A percentile compares a stretch with the other conserved stretches of the same genome.
phyloP scores from a whole-genome alignment of 2,113 vertebrate species.

The Scartelaos histophorus region DNA sequence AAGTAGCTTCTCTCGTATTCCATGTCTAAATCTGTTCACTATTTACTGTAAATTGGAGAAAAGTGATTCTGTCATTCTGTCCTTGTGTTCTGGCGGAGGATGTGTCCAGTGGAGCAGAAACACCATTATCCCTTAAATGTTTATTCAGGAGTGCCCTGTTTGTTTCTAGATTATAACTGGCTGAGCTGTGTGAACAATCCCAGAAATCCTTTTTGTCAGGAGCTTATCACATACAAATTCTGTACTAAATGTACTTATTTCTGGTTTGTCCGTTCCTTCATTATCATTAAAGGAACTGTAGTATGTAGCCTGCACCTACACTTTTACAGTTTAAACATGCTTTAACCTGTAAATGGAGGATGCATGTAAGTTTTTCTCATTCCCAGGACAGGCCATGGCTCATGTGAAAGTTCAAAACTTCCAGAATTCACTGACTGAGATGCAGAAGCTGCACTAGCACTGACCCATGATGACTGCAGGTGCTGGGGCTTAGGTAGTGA shows the following conservation, averaged over 20 bases:
- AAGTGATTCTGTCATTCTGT: neutral
- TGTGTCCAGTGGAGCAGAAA: constrained; percentile 14
- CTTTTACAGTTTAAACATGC: no score
- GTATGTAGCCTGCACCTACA: no score
- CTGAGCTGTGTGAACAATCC: constrained; percentile 18
- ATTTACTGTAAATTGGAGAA: neutral
- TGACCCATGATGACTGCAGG: no score
- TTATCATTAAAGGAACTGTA: neutral
- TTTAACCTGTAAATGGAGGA: no score
- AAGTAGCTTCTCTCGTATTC: no score
- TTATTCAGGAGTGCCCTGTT: constrained; percentile 35
- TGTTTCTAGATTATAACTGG: constrained; percentile 39
- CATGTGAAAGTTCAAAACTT: no score
- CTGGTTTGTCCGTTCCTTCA: neutral
- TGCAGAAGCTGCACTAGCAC: no score
- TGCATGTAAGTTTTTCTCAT: no score
- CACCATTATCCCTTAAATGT: constrained; percentile 33
- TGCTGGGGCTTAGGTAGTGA: no score
- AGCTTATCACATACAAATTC: constrained; percentile 3
- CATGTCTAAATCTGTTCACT: no score
- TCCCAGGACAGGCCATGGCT: no score
- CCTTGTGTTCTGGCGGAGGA: neutral
- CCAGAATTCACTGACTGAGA: no score
- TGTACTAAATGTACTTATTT: constrained; percentile 3
- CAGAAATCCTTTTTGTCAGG: constrained; percentile 23